Conservation (phyloP, 2,888 invertebrate genomes). For the Drosophila setosimentum region DNA sequence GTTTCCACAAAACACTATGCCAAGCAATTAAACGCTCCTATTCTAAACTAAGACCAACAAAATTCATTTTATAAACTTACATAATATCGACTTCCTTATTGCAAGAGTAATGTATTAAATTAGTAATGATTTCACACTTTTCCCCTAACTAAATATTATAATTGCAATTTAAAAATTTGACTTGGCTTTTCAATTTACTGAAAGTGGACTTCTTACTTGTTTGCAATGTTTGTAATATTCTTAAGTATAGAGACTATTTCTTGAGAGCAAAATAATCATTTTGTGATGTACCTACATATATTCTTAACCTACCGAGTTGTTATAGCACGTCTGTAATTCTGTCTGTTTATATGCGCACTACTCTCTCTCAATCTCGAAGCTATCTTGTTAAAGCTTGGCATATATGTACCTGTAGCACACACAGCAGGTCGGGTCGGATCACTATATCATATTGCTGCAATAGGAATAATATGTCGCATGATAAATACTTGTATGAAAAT, state of each 20-base stretch:
- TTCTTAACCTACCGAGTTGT: neutral
- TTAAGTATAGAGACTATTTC: neutral
- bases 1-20: neutral
- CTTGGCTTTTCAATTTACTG: neutral
- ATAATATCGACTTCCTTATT: neutral
- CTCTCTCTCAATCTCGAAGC: neutral
- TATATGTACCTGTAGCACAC: neutral
- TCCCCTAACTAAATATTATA: neutral
- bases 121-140: neutral
- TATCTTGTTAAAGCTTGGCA: neutral
- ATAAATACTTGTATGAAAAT: neutral
- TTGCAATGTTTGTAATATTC: neutral
- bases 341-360: too few relatives aligned
- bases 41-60: neutral
- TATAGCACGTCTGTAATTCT: neutral
- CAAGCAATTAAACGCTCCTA: slow-evolving; percentile 28
- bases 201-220: neutral
- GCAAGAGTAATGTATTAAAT: neutral
- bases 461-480: neutral
- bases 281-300: neutral
- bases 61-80: neutral
- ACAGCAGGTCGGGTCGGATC: neutral
- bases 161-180: neutral
- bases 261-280: neutral
- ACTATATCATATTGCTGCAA: neutral